Evolutionary conservation across 1,140 invertebrate genomes (phyloP).

Genomic region (Trichonephila inaurata): DNA sequence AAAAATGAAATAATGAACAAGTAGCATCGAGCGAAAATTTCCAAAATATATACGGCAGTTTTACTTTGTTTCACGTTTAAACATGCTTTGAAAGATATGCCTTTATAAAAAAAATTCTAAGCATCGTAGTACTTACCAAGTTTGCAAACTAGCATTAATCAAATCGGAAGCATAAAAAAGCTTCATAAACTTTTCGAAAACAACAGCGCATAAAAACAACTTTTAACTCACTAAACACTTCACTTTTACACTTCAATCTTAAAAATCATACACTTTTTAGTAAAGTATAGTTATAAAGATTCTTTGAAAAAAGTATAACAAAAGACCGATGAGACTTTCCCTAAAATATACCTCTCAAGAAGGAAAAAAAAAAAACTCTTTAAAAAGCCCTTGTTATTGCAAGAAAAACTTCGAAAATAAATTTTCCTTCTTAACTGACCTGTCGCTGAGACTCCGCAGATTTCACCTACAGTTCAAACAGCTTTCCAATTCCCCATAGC

Average conservation of each 20-base stretch:
- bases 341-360: not conserved
- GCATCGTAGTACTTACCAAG: too few species aligned
- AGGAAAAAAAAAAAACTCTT: not conserved
- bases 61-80: too few species aligned
- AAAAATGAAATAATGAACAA: too few species aligned
- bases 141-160: too few species aligned
- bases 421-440: constrained; percentile 16
- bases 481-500: not conserved
- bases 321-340: not conserved
- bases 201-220: too few species aligned
- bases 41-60: too few species aligned
- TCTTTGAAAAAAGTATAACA: not conserved
- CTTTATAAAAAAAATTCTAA: too few species aligned
- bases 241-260: not conserved
- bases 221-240: too few species aligned
- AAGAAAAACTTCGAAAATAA: constrained; percentile 1
- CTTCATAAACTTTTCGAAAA: too few species aligned
- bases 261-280: not conserved
- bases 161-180: too few species aligned
- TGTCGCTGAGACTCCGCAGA: not conserved
- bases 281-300: not conserved
- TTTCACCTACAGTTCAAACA: constrained; percentile 10
- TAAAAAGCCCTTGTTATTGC: not conserved
- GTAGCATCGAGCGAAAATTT: too few species aligned
- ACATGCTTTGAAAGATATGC: too few species aligned